Conservation (phyloP, 2,113 vertebrate species). For the Rousettus leschenaultii region DNA sequence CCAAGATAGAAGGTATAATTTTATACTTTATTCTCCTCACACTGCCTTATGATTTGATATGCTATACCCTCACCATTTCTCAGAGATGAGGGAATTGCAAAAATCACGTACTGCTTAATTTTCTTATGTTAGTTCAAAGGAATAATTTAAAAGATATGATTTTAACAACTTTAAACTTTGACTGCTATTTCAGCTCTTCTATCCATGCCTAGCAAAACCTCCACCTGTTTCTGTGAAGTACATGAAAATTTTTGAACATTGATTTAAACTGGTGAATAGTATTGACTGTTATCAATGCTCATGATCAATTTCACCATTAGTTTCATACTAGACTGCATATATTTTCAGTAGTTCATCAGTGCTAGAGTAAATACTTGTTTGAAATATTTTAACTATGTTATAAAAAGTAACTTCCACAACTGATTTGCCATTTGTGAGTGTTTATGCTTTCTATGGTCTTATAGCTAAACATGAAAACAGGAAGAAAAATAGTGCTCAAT, state of each 20-base stretch:
- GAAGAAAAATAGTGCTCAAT: neutral
- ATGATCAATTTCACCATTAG: neutral
- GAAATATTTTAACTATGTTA: neutral
- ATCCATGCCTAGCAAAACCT: neutral
- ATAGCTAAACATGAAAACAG: neutral
- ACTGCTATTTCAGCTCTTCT: neutral
- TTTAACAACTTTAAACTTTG: neutral
- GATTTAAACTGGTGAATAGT: neutral
- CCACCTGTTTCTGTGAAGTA: neutral
- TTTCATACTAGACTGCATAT: neutral
- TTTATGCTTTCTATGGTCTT: neutral
- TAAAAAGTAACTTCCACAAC: neutral
- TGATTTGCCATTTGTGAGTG: neutral
- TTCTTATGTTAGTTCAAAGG: neutral
- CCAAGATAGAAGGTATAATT: neutral
- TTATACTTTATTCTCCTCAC: neutral
- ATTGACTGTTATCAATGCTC: neutral
- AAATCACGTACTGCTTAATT: neutral
- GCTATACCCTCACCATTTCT: neutral
- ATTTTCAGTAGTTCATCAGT: neutral
- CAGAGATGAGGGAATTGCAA: neutral
- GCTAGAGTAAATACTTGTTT: neutral
- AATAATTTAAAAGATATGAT: neutral
- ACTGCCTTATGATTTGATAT: neutral
- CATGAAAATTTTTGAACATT: neutral